phyloP scores from a whole-genome alignment of 2,797 vertebrate genomes.

The Menidia menidia region DNA sequence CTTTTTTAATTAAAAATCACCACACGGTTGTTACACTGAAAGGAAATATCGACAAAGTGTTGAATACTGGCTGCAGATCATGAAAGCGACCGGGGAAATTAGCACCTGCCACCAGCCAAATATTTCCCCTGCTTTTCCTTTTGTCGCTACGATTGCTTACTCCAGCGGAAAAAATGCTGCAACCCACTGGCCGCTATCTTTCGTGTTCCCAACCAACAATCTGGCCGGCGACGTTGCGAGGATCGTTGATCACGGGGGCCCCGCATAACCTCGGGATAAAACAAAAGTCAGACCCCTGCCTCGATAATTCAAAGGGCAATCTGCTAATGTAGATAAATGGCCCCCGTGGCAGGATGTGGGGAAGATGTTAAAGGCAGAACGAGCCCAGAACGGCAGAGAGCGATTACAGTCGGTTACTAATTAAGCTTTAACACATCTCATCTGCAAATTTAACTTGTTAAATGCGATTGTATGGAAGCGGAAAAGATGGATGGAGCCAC shows the following conservation, averaged over 20 bases:
- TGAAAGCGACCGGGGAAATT: conserved; percentile 57
- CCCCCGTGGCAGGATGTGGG: conserved; percentile 6
- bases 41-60: conserved; percentile 48
- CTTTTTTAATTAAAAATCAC: conserved; percentile 24
- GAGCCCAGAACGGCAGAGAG: conserved; percentile 12
- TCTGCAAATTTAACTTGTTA: not conserved
- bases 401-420: conserved; percentile 12
- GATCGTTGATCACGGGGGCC: conserved; percentile 28
- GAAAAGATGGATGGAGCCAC: too few species aligned
- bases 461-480: not conserved
- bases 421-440: not conserved
- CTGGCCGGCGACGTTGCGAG: conserved; percentile 25
- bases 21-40: conserved; percentile 38
- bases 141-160: conserved; percentile 48
- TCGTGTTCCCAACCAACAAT: conserved; percentile 25
- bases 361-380: conserved; percentile 16
- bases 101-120: conserved; percentile 70
- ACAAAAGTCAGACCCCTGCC: conserved; percentile 29
- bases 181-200: conserved; percentile 39
- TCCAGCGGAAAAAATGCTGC: conserved; percentile 54
- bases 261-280: conserved; percentile 29
- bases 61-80: conserved; percentile 47
- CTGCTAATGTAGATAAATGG: conserved; percentile 8
- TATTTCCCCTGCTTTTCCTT: conserved; percentile 49
- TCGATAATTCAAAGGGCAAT: conserved; percentile 12